Percentiles rank a stretch among this genome's conserved stretches.
Conservation (phyloP, 2,797 vertebrate species). For the Oreortyx pictus region DNA sequence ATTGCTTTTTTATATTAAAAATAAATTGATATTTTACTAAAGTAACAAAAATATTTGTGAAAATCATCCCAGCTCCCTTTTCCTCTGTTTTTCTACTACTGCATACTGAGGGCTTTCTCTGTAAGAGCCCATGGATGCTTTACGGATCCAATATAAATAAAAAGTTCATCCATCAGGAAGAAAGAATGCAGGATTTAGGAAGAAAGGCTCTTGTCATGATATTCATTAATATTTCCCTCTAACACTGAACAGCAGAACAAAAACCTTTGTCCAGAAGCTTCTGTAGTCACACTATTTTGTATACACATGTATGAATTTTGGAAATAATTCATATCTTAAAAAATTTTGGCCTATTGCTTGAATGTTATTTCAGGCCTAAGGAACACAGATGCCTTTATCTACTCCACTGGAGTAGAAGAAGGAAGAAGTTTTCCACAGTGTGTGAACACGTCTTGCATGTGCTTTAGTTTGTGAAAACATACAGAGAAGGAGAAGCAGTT, state of each 20-base stretch:
- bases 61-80: not conserved
- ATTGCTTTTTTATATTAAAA: not conserved
- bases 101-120: not conserved
- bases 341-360: not conserved
- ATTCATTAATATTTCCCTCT: not conserved
- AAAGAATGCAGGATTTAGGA: not conserved
- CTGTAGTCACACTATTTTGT: not conserved
- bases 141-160: not conserved
- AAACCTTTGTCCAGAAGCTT: not conserved
- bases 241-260: not conserved
- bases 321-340: not conserved
- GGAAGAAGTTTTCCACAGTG: not conserved
- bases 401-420: not conserved
- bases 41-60: not conserved
- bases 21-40: not conserved
- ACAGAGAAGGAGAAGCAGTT: not conserved
- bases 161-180: not conserved
- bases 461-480: not conserved
- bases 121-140: not conserved
- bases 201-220: not conserved
- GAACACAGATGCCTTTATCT: rapidly evolving
- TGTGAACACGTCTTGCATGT: not conserved
- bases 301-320: not conserved
- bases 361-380: not conserved
- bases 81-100: not conserved